These are phyloP conservation scores for Sebastiscus albofasciatus DNA, from an alignment of 2,797 vertebrate species.

Conservation along the genomic window DNA sequence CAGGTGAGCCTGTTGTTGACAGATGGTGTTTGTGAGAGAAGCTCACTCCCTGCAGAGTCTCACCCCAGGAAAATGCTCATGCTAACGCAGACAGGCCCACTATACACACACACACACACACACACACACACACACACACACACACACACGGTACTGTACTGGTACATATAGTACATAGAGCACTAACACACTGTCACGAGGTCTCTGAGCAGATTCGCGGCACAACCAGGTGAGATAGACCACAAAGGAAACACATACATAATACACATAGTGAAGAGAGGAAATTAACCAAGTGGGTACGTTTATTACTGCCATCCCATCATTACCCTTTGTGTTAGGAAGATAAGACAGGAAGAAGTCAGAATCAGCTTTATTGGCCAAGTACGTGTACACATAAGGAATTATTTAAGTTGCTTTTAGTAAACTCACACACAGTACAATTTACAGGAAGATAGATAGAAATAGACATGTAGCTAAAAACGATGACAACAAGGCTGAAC, in stretches of 20 bases:
- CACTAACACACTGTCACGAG: constrained; percentile 30
- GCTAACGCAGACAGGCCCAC: constrained; percentile 68
- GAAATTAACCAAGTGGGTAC: neutral
- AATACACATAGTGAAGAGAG: neutral
- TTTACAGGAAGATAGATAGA: no score
- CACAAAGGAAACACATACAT: neutral
- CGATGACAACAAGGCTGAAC: no score
- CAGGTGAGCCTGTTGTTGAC: constrained; percentile 88
- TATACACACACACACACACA: constrained; percentile 30
- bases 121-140: constrained; percentile 23
- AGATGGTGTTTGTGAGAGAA: constrained; percentile 90
- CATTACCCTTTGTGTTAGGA: neutral
- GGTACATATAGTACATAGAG: constrained; percentile 10
- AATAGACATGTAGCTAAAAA: no score
- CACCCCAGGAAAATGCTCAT: constrained; percentile 81
- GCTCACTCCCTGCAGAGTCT: constrained; percentile 88
- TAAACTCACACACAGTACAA: no score
- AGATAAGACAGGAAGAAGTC: neutral
- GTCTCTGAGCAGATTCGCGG: constrained; percentile 45
- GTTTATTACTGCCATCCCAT: neutral
- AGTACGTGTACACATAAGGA: no score
- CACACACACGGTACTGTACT: constrained; percentile 5
- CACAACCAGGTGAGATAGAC: constrained; percentile 42
- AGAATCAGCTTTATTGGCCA: neutral
- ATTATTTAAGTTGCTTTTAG: no score